These are phyloP conservation scores for Napeogenes inachia DNA, from an alignment of 2,888 invertebrate genomes.

Conservation along the genomic window DNA sequence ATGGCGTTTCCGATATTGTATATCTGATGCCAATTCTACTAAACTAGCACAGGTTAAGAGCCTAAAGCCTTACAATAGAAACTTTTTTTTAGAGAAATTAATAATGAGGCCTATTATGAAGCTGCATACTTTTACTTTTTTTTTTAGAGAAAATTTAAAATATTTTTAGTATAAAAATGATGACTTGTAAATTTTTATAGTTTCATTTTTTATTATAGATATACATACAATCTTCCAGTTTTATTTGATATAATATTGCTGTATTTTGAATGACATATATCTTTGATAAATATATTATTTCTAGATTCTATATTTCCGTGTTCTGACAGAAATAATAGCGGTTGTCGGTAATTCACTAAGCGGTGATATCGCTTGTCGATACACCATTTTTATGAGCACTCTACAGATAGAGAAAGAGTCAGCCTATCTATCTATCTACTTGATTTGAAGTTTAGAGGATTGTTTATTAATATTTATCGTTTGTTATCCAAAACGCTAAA, in stretches of 20 bases:
- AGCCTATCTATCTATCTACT: conserved; percentile 39
- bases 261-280: too few species aligned
- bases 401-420: conserved; percentile 56
- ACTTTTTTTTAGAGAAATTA: not conserved
- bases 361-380: conserved; percentile 70
- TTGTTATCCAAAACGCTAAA: conserved; percentile 14
- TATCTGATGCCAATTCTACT: not conserved
- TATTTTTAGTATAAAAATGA: too few species aligned
- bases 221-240: not conserved
- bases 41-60: not conserved
- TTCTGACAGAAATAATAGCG: conserved; percentile 56
- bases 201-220: too few species aligned
- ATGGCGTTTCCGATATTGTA: not conserved
- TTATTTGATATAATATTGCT: too few species aligned
- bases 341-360: conserved; percentile 64
- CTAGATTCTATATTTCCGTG: conserved; percentile 41
- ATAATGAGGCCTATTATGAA: too few species aligned
- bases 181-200: too few species aligned
- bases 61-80: not conserved
- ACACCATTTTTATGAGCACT: conserved; percentile 67
- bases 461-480: conserved; percentile 21
- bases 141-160: too few species aligned
- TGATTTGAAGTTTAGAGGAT: conserved; percentile 11
- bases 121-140: too few species aligned
- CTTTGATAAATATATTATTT: conserved; percentile 28